Conservation (phyloP, 2,113 vertebrate species). For the Scomber scombrus region DNA sequence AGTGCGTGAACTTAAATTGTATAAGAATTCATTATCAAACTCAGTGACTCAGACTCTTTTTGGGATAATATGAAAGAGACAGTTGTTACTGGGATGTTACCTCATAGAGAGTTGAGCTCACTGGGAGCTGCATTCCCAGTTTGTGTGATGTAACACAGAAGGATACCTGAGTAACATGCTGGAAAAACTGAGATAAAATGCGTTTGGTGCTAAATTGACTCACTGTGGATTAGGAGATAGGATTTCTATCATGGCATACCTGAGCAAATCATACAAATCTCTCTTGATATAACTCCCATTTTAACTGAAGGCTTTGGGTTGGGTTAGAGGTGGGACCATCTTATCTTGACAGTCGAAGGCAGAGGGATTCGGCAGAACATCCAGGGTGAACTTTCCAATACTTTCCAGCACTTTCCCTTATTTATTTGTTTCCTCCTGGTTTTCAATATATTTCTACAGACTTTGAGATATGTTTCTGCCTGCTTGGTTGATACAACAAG, state of each 20-base stretch:
- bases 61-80: constrained; percentile 37
- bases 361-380: background rate
- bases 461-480: background rate
- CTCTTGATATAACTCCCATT: background rate
- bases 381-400: background rate
- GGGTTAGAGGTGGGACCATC: background rate
- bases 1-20: constrained; percentile 45
- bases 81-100: constrained; percentile 40
- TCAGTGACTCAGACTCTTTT: constrained; percentile 46
- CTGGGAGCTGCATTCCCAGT: constrained; percentile 11
- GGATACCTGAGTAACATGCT: constrained; percentile 11
- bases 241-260: constrained; percentile 40
- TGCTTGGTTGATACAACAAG: background rate
- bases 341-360: constrained; percentile 13
- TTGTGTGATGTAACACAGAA: constrained; percentile 32
- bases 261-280: constrained; percentile 23
- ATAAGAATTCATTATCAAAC: constrained; percentile 50
- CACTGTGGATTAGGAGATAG: constrained; percentile 10
- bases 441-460: background rate
- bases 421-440: background rate
- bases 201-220: constrained; percentile 15
- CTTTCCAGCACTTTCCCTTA: no score
- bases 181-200: constrained; percentile 38
- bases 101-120: constrained; percentile 39
- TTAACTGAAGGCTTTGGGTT: constrained; percentile 5